A percentile compares a stretch with the other conserved stretches of the same genome.
These are phyloP conservation scores for Epinephelus malabaricus DNA, from an alignment of 2,797 vertebrate genomes.

Conservation along the genomic window DNA sequence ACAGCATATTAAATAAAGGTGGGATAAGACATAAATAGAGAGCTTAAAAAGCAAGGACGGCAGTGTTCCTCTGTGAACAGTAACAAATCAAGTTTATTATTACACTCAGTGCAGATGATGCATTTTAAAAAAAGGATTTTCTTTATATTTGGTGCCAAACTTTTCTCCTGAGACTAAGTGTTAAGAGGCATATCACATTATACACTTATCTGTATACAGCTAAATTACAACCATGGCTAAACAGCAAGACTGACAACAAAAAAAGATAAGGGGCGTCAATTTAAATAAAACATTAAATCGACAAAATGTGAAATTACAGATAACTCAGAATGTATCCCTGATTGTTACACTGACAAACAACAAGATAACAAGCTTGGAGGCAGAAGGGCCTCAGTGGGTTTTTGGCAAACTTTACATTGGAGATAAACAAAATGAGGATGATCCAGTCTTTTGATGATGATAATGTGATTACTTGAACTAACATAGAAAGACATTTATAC, in stretches of 20 bases:
- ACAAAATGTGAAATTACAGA: background rate
- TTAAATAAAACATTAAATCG: background rate
- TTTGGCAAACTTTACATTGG: background rate
- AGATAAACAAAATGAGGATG: conserved; percentile 1
- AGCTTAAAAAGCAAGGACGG: conserved; percentile 3
- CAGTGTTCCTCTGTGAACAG: conserved; percentile 19
- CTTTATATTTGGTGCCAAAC: conserved; percentile 40
- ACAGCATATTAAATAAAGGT: background rate
- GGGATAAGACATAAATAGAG: background rate
- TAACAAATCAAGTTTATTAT: conserved; percentile 48
- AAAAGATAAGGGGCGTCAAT: background rate
- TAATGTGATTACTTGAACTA: background rate
- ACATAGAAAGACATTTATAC: conserved; percentile 4
- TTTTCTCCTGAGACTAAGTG: conserved; percentile 53
- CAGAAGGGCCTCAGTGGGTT: background rate
- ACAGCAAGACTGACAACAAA: background rate
- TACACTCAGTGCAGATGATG: conserved; percentile 10
- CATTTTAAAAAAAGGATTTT: background rate
- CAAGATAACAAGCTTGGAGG: background rate
- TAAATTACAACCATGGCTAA: background rate
- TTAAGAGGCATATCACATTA: background rate
- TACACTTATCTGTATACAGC: background rate
- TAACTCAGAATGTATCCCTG: background rate
- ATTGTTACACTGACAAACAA: conserved; percentile 15
- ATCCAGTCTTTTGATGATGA: conserved; percentile 3